Evolutionary conservation across 2,113 vertebrate genomes (phyloP).

Genomic region (Heterocephalus glaber): DNA sequence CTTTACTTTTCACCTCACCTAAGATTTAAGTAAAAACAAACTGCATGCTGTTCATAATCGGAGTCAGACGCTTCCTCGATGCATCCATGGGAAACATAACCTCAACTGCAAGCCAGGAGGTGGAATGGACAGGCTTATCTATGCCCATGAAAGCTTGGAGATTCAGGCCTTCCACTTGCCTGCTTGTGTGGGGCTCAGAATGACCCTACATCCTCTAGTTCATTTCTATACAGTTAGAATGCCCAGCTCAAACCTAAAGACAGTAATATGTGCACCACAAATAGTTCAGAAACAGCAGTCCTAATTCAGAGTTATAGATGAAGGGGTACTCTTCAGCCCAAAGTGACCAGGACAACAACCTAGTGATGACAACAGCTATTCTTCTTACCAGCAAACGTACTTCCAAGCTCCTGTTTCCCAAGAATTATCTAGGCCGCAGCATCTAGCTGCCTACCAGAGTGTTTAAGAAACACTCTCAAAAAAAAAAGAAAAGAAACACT

Average conservation of each 20-base stretch:
- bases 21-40: neutral
- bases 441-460: neutral
- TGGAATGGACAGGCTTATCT: neutral
- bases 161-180: neutral
- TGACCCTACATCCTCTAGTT: neutral
- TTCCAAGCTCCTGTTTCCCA: neutral
- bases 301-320: neutral
- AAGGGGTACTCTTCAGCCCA: neutral
- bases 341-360: neutral
- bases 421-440: neutral
- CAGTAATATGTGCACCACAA: neutral
- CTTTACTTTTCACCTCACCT: neutral
- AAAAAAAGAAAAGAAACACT: neutral
- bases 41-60: neutral
- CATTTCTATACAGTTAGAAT: neutral
- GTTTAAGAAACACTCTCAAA: neutral
- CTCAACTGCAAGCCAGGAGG: neutral
- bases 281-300: neutral
- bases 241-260: neutral
- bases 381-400: neutral
- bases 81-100: neutral
- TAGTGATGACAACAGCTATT: neutral
- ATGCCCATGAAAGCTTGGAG: neutral
- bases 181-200: neutral
- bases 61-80: neutral